Evolutionary conservation across 2,888 invertebrate genomes (phyloP), one percentile per base, ranked within the genome.

Genomic region (Zaprionus obscuricornis): DNA sequence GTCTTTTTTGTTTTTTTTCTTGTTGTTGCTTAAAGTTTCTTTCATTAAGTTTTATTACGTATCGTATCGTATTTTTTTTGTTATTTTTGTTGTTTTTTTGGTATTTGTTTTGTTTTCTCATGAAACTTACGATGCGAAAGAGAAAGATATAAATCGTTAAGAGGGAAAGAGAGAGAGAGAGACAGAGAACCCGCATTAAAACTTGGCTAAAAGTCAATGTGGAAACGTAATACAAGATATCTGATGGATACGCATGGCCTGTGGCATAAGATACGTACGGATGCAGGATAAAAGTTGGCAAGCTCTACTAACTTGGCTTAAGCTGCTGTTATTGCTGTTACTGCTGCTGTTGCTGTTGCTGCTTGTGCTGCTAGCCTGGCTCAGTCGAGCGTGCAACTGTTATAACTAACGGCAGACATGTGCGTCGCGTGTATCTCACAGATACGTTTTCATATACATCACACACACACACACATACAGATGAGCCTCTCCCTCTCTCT

Each of bases 121-220:
- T n/a, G n/a, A n/a, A n/a, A n/a, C n/a, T n/a, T n/a, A n/a, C n/a
- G n/a, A n/a, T n/a, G n/a, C n/a, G n/a, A n/a, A n/a, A n/a, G n/a
- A n/a, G n/a, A n/a, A n/a, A n/a, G n/a, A n/a, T n/a, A n/a, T n/a
- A n/a, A n/a, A n/a, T n/a, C n/a, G n/a, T n/a, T n/a, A n/a, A n/a
- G n/a, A n/a, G n/a, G n/a, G n/a, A n/a, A n/a, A n/a, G n/a, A n/a
- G n/a, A n/a, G n/a, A n/a, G n/a, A n/a, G n/a, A n/a, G n/a, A n/a
- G n/a, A n/a, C 17, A 10, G 16, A 11, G 40, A 31, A 11, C 66
- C 71, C 59, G 54, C 72, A 60, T 66, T 13, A 27, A 33, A 56
- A 66, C 51, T 45, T 55, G 14, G n/a, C 33, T 24, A 11, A 56
- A n/a, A 70, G 66, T 57, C 43, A 26, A 42, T n/a, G n/a, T n/a